Evolutionary conservation across 2,888 invertebrate genomes (phyloP).

Genomic region (Conomelus anceps): DNA sequence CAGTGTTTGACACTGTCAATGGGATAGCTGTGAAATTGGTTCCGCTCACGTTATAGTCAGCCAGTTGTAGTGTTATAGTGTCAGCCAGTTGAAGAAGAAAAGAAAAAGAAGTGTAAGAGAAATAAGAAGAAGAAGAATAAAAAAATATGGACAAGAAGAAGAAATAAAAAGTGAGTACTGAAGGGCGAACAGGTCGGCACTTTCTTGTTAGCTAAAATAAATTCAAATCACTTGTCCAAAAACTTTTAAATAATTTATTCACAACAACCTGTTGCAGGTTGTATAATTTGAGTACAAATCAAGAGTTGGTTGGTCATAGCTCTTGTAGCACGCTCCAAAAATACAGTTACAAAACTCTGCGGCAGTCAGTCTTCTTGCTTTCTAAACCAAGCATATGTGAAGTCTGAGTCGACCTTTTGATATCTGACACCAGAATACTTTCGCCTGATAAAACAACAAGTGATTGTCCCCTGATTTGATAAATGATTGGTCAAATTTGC

Average conservation of each 20-base stretch:
- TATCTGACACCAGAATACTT: background rate
- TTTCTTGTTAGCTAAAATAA: background rate
- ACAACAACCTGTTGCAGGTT: background rate
- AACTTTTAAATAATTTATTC: background rate
- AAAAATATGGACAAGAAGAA: too few species aligned
- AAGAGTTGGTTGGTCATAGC: background rate
- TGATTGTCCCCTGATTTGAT: background rate
- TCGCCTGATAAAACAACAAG: background rate
- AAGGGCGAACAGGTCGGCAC: background rate
- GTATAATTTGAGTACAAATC: background rate
- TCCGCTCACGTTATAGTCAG: too few species aligned
- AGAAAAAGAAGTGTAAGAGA: too few species aligned
- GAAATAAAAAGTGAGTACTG: background rate
- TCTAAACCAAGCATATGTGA: background rate
- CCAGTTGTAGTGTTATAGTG: too few species aligned
- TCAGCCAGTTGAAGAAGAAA: too few species aligned
- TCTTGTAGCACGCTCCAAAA: background rate
- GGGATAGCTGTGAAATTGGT: too few species aligned
- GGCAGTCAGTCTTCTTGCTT: background rate
- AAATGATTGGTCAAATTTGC: background rate
- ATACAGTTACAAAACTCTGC: background rate
- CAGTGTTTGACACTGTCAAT: too few species aligned
- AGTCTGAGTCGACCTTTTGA: background rate
- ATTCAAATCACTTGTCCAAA: background rate
- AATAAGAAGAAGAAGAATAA: too few species aligned